Conservation (phyloP, 2,113 vertebrate genomes). For the Datnioides undecimradiatus region DNA sequence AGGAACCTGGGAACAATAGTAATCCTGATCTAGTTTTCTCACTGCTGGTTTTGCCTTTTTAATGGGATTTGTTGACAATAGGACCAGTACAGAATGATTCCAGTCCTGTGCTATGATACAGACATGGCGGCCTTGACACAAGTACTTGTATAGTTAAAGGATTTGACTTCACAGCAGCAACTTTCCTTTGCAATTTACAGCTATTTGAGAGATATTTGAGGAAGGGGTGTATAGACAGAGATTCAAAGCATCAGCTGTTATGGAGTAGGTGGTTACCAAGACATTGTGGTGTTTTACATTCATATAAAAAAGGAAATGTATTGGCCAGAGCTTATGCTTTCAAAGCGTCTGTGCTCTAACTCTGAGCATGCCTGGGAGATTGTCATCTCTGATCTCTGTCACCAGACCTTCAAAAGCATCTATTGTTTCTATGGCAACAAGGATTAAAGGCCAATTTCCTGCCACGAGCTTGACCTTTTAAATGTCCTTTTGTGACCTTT, state of each 20-base stretch:
- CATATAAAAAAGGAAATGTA: neutral
- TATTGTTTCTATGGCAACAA: constrained; percentile 55
- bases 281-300: neutral
- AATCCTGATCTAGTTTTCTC: no score
- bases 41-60: neutral
- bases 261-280: neutral
- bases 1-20: no score
- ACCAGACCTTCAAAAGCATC: constrained; percentile 58
- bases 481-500: constrained; percentile 73
- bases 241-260: neutral
- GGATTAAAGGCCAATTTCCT: constrained; percentile 73
- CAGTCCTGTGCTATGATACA: no score
- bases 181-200: neutral
- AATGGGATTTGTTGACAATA: no score
- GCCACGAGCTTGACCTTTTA: constrained; percentile 71
- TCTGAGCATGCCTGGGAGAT: constrained; percentile 33
- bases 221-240: no score
- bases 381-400: constrained; percentile 61
- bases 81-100: no score
- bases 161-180: neutral
- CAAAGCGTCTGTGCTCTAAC: neutral
- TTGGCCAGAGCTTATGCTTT: neutral
- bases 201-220: neutral
- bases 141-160: neutral
- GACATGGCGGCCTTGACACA: neutral